These are phyloP conservation scores for Dolichotis patagonum DNA, from an alignment of 2,113 vertebrate genomes.

Conservation along the genomic window DNA sequence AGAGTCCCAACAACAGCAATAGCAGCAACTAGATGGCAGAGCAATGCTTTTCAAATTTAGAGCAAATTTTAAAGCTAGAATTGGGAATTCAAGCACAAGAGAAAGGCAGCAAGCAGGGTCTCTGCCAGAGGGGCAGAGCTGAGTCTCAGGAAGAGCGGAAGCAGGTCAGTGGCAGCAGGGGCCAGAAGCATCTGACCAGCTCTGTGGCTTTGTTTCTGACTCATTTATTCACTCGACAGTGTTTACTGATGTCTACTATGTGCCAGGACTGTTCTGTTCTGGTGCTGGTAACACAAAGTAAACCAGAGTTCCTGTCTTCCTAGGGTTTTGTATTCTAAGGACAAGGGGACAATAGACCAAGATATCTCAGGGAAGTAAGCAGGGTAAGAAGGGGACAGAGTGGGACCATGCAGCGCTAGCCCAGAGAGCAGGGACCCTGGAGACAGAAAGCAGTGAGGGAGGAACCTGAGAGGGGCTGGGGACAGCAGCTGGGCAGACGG, in stretches of 20 bases:
- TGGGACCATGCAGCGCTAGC: background rate
- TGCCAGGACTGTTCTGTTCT: background rate
- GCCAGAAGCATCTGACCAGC: rapidly evolving
- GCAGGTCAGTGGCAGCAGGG: too few relatives aligned
- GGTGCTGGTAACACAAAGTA: background rate
- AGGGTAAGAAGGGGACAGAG: background rate
- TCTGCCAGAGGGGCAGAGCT: background rate
- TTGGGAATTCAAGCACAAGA: background rate
- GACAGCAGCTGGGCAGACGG: background rate
- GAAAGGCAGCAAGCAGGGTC: background rate
- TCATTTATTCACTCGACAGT: background rate
- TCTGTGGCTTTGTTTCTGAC: background rate
- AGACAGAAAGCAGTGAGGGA: background rate
- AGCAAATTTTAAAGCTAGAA: constrained; percentile 5
- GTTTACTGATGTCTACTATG: background rate
- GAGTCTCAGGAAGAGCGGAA: background rate
- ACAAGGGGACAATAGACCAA: background rate
- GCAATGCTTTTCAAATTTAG: background rate
- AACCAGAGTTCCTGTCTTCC: background rate
- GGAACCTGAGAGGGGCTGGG: background rate
- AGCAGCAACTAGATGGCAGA: background rate
- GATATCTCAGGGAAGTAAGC: background rate
- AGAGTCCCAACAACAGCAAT: background rate
- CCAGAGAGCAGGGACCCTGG: background rate
- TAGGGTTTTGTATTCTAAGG: background rate